phyloP scores from a whole-genome alignment of 2,113 vertebrate genomes.

The Polyodon spathula region DNA sequence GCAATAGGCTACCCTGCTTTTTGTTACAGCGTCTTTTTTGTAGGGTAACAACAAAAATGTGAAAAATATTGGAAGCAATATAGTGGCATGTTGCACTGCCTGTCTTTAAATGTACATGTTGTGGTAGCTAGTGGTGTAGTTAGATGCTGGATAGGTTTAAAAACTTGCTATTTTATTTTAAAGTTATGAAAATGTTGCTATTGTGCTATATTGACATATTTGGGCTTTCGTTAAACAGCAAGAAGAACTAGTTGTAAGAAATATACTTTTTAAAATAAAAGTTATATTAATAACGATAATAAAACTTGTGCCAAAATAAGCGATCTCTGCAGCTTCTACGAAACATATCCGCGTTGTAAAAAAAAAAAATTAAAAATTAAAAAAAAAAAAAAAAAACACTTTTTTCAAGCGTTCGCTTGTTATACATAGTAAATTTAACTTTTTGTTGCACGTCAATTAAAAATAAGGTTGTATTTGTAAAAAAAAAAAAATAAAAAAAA shows the following conservation, averaged over 20 bases:
- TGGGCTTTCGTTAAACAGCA: conserved; percentile 48
- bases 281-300: conserved; percentile 50
- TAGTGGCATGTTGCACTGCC: conserved; percentile 59
- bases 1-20: conserved; percentile 33
- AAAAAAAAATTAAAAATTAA: conserved; percentile 47
- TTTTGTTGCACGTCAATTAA: too few species aligned
- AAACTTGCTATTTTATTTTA: conserved; percentile 46
- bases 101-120: conserved; percentile 49
- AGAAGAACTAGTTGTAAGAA: conserved; percentile 53
- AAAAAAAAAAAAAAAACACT: conserved; percentile 60
- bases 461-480: conserved; percentile 26
- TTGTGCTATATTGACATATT: conserved; percentile 61
- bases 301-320: conserved; percentile 64
- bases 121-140: conserved; percentile 54
- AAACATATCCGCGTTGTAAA: conserved; percentile 42
- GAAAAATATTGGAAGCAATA: conserved; percentile 70
- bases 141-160: conserved; percentile 58
- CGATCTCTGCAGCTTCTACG: conserved; percentile 47
- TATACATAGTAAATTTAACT: too few species aligned
- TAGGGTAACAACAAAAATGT: conserved; percentile 53
- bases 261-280: conserved; percentile 39
- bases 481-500: conserved; percentile 32
- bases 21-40: conserved; percentile 36
- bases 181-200: conserved; percentile 69
- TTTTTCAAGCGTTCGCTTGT: too few species aligned